Conservation (phyloP, 1,140 invertebrate genomes). For the Choristoneura fumiferana region DNA sequence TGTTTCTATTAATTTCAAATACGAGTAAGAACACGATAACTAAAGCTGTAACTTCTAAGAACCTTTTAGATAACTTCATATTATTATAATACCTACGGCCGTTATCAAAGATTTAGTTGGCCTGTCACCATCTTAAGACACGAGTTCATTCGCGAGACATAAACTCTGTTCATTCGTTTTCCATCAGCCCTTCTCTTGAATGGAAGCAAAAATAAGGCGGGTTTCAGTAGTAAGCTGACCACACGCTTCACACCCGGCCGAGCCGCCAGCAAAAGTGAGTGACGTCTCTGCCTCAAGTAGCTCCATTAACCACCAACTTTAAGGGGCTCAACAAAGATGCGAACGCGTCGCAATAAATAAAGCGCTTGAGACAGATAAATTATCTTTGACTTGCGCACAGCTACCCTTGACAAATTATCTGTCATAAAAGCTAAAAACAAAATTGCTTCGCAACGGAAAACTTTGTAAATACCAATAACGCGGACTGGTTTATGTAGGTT, state of each 20-base stretch:
- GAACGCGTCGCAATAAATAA: constrained; percentile 76
- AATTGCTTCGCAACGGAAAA: constrained; percentile 60
- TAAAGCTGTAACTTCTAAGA: no score
- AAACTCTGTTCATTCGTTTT: constrained; percentile 32
- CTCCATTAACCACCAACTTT: constrained; percentile 73
- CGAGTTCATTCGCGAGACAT: no score
- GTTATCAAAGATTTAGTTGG: no score
- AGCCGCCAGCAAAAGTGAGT: constrained; percentile 48
- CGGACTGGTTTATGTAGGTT: constrained; percentile 22
- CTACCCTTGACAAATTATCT: constrained; percentile 73
- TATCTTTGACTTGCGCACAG: constrained; percentile 75
- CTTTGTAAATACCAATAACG: constrained; percentile 47
- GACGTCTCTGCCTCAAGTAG: constrained; percentile 64
- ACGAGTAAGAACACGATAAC: no score
- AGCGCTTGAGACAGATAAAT: constrained; percentile 76
- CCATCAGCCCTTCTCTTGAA: constrained; percentile 45
- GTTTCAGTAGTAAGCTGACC: constrained; percentile 38
- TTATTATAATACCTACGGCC: no score
- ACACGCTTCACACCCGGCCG: constrained; percentile 39
- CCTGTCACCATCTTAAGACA: no score
- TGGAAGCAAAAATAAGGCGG: constrained; percentile 44
- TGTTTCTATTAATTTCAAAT: no score
- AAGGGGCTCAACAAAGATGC: constrained; percentile 69
- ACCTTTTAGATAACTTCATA: no score
- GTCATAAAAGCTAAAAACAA: constrained; percentile 74